These are phyloP conservation scores for Triplophysa dalaica DNA, from an alignment of 2,113 vertebrate species.

Conservation along the genomic window DNA sequence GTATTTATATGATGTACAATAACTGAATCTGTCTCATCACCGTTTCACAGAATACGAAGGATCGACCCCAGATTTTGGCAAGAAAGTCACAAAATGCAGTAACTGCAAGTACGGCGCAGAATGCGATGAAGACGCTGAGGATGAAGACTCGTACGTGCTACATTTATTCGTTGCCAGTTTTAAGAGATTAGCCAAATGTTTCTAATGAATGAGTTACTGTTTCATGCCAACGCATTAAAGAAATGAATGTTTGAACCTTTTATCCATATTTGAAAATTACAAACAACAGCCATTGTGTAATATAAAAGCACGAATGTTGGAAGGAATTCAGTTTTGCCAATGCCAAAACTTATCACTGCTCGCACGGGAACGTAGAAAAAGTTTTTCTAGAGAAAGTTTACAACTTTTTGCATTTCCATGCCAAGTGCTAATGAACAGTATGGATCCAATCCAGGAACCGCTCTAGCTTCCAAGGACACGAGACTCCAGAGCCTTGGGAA, in stretches of 20 bases:
- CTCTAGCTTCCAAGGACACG: conserved; percentile 21
- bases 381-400: conserved; percentile 10
- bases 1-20: background rate
- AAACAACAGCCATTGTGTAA: conserved; percentile 28
- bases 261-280: background rate
- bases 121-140: conserved; percentile 97
- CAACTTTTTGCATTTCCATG: background rate
- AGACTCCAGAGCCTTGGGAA: conserved; percentile 8
- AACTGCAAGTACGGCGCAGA: conserved; percentile 97
- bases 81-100: conserved; percentile 90
- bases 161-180: conserved; percentile 3
- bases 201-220: background rate
- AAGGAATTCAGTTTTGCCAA: conserved; percentile 2
- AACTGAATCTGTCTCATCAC: background rate
- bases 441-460: conserved; percentile 9
- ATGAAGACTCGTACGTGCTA: conserved; percentile 82
- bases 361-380: background rate
- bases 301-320: conserved; percentile 14
- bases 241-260: background rate
- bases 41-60: conserved; percentile 86
- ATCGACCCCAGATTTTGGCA: conserved; percentile 85
- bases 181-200: background rate
- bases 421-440: background rate
- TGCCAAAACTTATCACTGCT: background rate
- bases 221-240: conserved; percentile 5